Conservation (phyloP, 2,888 invertebrate species). For the Cylloceria caligata region DNA sequence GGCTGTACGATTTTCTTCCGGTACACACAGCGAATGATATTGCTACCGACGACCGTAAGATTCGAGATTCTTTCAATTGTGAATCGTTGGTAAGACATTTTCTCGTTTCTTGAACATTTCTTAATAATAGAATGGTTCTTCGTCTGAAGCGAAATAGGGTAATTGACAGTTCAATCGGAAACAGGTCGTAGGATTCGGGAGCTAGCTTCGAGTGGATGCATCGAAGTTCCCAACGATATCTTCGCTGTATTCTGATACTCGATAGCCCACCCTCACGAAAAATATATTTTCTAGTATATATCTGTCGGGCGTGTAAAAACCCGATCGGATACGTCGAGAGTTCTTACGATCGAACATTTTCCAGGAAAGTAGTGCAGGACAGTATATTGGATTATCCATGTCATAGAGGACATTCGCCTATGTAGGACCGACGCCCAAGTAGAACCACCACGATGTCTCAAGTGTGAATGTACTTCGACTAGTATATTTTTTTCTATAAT, state of each 20-base stretch:
- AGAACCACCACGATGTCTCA: too few relatives aligned
- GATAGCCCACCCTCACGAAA: background rate
- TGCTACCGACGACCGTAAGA: too few relatives aligned
- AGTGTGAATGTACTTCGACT: too few relatives aligned
- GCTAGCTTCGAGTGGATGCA: background rate
- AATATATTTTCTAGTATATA: background rate
- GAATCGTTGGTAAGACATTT: background rate
- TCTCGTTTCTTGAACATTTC: background rate
- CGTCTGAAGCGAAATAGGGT: background rate
- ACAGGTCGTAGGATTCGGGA: background rate
- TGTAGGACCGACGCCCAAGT: too few relatives aligned
- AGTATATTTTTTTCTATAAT: too few relatives aligned
- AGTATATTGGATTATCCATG: background rate
- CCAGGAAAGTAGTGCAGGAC: background rate
- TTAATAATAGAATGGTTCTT: slow-evolving; percentile 47
- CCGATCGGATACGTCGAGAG: background rate
- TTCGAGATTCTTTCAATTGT: background rate
- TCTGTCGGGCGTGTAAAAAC: background rate
- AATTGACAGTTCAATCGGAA: background rate
- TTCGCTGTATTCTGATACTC: background rate
- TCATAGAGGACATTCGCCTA: background rate
- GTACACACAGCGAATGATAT: too few relatives aligned
- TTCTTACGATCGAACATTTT: background rate
- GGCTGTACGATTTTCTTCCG: background rate
- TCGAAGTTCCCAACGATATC: background rate